Evolutionary conservation across 2,113 vertebrate species (phyloP), one percentile per base, ranked within the genome.

Genomic region (Etheostoma cragini): DNA sequence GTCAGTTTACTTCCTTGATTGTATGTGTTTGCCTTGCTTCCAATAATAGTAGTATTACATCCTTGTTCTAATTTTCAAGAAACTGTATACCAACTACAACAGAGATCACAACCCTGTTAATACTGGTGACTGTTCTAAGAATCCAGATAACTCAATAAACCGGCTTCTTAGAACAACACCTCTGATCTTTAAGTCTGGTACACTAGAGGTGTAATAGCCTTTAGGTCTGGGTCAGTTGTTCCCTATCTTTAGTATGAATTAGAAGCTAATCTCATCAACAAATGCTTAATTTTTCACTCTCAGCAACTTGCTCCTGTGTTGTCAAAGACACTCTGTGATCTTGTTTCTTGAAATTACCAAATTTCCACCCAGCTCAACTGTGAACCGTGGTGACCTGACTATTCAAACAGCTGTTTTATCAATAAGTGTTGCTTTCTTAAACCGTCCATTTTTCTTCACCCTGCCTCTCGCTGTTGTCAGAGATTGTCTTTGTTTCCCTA

Each of bases 1-100:
- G 38, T 52, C 10, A 38, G 0, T 69, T 65, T 53, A 87, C 82
- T 90, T 90, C 85, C 86, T 74, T 13, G 63, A 67, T 68, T 60
- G 53, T 75, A 42, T 75, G 62, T 76, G 52, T 67, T 84, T 82
- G 76, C 53, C 5, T 6, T 33, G 49, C 2, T 73, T 82, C 66
- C 33, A 68, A 60, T 22, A 65, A 71, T 76, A 77, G 71, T 33
- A 50, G 8, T 1, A 3, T 30, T 46, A 56, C 8, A 76, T 68
- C 26, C 57, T 16, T 50, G 24, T 45, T 72, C 12, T 6, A 8
- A 33, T 66, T 76, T 14, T 63, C 11, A 57, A 60, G 30, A 76
- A 2, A 26, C 42, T 12, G 19, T 24, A 30, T 24, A 8, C 50
- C 30, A 42, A 66, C 35, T 5, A 54, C n/a, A 57, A 10, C 49